Percentiles rank a stretch among this genome's conserved stretches.
Conservation (phyloP, 2,888 invertebrate species). For the Gymnosoma rotundatum region DNA sequence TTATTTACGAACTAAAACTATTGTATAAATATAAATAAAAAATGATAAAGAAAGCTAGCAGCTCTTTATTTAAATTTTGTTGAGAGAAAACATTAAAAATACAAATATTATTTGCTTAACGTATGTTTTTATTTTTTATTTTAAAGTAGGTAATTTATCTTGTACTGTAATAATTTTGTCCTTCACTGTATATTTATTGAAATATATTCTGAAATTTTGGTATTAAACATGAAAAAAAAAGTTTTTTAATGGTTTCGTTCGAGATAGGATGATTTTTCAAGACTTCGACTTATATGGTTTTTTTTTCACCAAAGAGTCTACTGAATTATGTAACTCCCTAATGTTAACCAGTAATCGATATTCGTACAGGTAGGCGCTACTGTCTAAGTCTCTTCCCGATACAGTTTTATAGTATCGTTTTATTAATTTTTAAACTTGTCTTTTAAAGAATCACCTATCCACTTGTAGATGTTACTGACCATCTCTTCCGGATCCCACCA, state of each 20-base stretch:
- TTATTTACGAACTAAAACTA: constrained; percentile 41
- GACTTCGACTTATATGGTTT: too few species aligned
- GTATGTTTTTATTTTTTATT: constrained; percentile 28
- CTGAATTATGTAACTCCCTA: too few species aligned
- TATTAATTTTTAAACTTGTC: too few species aligned
- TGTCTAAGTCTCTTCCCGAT: too few species aligned
- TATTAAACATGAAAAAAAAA: constrained; percentile 25
- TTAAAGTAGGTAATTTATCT: constrained; percentile 51
- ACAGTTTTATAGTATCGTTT: too few species aligned
- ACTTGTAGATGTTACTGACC: too few species aligned
- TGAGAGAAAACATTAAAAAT: constrained; percentile 1
- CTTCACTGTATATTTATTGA: constrained; percentile 56
- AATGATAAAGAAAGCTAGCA: constrained; percentile 14
- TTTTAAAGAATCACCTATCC: too few species aligned
- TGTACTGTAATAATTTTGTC: constrained; percentile 52
- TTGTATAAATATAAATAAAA: constrained; percentile 39
- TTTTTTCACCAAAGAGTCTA: too few species aligned
- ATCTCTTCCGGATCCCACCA: too few species aligned
- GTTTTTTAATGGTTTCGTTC: constrained; percentile 7
- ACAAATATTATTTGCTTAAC: constrained; percentile 34
- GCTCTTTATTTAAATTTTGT: constrained; percentile 44
- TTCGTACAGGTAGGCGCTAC: too few species aligned
- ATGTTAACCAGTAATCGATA: too few species aligned
- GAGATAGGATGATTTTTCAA: too few species aligned
- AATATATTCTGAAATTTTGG: constrained; percentile 56